phyloP scores from a whole-genome alignment of 2,113 vertebrate genomes.

The Oryzias curvinotus region DNA sequence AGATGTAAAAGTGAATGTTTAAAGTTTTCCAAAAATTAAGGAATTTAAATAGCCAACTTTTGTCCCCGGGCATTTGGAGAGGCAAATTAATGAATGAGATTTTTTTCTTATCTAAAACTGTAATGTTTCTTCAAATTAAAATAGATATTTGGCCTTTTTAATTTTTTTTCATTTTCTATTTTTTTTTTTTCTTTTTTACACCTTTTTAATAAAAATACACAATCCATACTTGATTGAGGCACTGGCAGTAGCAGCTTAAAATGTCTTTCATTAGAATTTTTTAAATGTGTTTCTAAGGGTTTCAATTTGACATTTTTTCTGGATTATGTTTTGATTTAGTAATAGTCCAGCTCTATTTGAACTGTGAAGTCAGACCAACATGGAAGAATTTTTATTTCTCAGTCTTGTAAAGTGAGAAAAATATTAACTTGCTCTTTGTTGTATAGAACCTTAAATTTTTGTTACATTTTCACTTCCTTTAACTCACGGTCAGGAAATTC shows the following conservation, averaged over 20 bases:
- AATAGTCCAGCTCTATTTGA: conserved; percentile 22
- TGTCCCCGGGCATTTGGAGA: background rate
- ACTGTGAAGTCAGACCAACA: conserved; percentile 31
- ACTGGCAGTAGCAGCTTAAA: conserved; percentile 3
- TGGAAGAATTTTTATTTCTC: background rate
- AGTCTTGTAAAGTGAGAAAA: conserved; percentile 8
- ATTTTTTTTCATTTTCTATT: too few species aligned
- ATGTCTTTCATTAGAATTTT: conserved; percentile 18
- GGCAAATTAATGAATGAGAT: conserved; percentile 2
- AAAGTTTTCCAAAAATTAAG: conserved; percentile 10
- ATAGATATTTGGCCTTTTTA: conserved; percentile 1
- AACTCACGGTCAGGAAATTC: conserved; percentile 29
- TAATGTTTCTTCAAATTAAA: background rate
- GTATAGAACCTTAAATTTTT: conserved; percentile 23
- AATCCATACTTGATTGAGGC: background rate
- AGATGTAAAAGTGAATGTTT: conserved; percentile 24
- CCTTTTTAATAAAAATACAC: background rate
- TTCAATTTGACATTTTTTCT: conserved; percentile 23
- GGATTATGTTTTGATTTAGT: conserved; percentile 23
- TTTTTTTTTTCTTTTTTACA: background rate
- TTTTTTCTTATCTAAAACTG: background rate
- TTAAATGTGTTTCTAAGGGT: conserved; percentile 8
- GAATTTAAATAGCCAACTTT: background rate
- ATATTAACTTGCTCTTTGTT: conserved; percentile 16
- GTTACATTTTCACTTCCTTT: conserved; percentile 27